A percentile compares a stretch with the other conserved stretches of the same genome.
phyloP scores from a whole-genome alignment of 2,888 invertebrate genomes.

The Nomada hirtipes region DNA sequence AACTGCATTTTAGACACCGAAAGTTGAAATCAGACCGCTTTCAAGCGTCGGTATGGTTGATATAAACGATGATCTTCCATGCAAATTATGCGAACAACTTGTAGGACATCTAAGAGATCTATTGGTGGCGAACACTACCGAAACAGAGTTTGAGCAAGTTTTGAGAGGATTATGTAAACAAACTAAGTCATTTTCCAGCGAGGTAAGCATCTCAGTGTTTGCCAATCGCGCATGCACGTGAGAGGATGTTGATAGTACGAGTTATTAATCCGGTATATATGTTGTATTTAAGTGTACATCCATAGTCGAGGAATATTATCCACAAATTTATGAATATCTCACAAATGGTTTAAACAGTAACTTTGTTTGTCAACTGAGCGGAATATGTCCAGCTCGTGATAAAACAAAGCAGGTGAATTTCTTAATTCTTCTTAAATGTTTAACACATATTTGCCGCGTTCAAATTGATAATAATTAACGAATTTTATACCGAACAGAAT shows the following conservation, averaged over 20 bases:
- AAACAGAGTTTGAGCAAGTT: slow-evolving; percentile 91
- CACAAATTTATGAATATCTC: slow-evolving; percentile 89
- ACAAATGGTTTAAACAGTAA: slow-evolving; percentile 89
- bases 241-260: background rate
- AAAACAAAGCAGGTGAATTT: slow-evolving; percentile 62
- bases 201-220: slow-evolving; percentile 82
- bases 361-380: slow-evolving; percentile 89
- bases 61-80: slow-evolving; percentile 89
- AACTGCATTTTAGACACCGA: slow-evolving; percentile 73
- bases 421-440: background rate
- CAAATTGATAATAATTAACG: slow-evolving; percentile 6
- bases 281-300: slow-evolving; percentile 86
- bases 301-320: slow-evolving; percentile 92
- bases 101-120: slow-evolving; percentile 92
- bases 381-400: slow-evolving; percentile 86
- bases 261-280: slow-evolving; percentile 8
- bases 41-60: slow-evolving; percentile 86
- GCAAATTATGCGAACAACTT: slow-evolving; percentile 94
- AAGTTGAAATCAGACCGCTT: slow-evolving; percentile 86
- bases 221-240: background rate
- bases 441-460: slow-evolving; percentile 2
- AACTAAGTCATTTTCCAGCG: slow-evolving; percentile 89
- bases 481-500: slow-evolving; percentile 65
- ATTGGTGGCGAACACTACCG: slow-evolving; percentile 93
- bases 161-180: slow-evolving; percentile 93